A percentile compares a stretch with the other conserved stretches of the same genome.
Evolutionary conservation across 2,113 vertebrate species (phyloP).

Genomic region (Paracanthobrama guichenoti): DNA sequence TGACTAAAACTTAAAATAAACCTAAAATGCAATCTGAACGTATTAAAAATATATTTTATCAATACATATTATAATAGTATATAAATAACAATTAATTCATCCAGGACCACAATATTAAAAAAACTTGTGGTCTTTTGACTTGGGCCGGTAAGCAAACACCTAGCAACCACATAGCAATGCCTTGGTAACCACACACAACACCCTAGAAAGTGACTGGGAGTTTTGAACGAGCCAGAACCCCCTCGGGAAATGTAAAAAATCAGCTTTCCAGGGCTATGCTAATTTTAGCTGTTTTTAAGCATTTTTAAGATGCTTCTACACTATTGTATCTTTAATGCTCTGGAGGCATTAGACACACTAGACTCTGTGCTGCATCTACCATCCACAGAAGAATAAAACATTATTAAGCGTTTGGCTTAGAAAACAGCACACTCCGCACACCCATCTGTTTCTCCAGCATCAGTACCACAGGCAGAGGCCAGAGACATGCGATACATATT

Average conservation of each 20-base stretch:
- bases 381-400: constrained; percentile 18
- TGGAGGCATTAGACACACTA: neutral
- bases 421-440: neutral
- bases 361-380: neutral
- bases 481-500: constrained; percentile 20
- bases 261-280: constrained; percentile 1
- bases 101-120: neutral
- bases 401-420: neutral
- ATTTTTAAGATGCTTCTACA: neutral
- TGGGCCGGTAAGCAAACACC: neutral
- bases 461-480: constrained; percentile 9
- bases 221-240: neutral
- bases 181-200: neutral
- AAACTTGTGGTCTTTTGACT: neutral
- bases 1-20: neutral
- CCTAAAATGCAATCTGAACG: neutral
- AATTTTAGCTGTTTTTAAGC: neutral
- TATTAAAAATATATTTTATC: neutral
- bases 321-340: constrained; percentile 17
- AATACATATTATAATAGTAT: neutral
- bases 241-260: neutral
- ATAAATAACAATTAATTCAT: neutral
- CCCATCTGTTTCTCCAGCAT: neutral
- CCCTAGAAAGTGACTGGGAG: neutral
- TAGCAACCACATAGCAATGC: neutral